A percentile compares a stretch with the other conserved stretches of the same genome.
Conservation (phyloP, 2,113 vertebrate genomes). For the Tragelaphus strepsiceros region DNA sequence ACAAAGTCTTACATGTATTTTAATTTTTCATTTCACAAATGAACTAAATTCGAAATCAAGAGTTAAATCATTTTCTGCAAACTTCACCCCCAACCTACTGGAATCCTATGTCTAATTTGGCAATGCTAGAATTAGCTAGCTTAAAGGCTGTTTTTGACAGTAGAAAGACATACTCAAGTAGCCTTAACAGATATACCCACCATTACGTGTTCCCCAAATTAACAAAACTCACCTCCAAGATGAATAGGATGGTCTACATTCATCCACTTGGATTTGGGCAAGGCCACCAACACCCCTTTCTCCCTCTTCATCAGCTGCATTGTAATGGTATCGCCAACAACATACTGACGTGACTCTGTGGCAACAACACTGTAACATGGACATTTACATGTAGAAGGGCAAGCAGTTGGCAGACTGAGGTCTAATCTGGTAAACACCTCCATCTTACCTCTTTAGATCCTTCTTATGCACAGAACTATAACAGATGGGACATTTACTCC, state of each 20-base stretch:
- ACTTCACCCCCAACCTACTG: neutral
- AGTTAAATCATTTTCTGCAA: neutral
- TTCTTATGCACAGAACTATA: slow-evolving; percentile 92
- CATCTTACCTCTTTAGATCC: slow-evolving; percentile 94
- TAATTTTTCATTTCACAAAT: neutral
- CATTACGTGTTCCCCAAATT: neutral
- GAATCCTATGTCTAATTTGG: neutral
- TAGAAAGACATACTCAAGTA: neutral
- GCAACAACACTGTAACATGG: slow-evolving; percentile 89
- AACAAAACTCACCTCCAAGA: slow-evolving; percentile 85
- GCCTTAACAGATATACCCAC: neutral
- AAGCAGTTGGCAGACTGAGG: neutral
- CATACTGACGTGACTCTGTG: slow-evolving; percentile 93
- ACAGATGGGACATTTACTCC: slow-evolving; percentile 99
- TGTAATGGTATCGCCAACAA: slow-evolving; percentile 91
- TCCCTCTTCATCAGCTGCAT: slow-evolving; percentile 97
- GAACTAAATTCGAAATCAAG: neutral
- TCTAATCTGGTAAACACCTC: neutral
- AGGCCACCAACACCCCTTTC: slow-evolving; percentile 92
- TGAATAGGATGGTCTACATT: slow-evolving; percentile 93
- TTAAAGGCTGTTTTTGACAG: neutral
- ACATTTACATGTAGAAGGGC: slow-evolving; percentile 8
- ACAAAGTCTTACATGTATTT: neutral
- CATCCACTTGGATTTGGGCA: slow-evolving; percentile 95
- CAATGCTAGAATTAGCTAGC: neutral